Percentiles rank a stretch among this genome's conserved stretches.
Evolutionary conservation across 2,888 invertebrate species (phyloP).

Genomic region (Odontocolon sp.): DNA sequence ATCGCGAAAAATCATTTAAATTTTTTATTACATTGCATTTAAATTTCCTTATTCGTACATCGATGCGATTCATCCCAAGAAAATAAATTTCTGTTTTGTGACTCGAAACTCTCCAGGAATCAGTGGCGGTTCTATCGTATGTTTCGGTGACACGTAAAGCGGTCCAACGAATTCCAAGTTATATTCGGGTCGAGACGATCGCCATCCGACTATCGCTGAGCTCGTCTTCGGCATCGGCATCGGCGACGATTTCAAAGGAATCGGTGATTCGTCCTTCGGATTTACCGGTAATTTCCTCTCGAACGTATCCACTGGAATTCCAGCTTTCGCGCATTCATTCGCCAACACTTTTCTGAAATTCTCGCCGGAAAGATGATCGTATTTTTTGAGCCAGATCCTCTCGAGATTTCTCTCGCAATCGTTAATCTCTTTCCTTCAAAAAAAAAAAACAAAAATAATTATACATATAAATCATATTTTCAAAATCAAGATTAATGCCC

Average conservation of each 20-base stretch:
- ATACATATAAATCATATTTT: neutral
- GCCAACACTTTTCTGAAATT: conserved; percentile 70
- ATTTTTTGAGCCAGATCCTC: conserved; percentile 68
- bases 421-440: conserved; percentile 71
- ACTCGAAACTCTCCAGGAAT: conserved; percentile 65
- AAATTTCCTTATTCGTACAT: neutral
- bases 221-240: conserved; percentile 70
- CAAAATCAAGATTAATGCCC: neutral
- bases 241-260: conserved; percentile 68
- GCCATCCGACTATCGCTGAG: conserved; percentile 81
- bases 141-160: conserved; percentile 80
- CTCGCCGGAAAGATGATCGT: conserved; percentile 67
- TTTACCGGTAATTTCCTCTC: conserved; percentile 62
- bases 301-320: conserved; percentile 67
- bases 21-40: no score
- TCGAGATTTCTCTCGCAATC: conserved; percentile 65
- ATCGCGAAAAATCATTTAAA: no score
- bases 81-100: conserved; percentile 71
- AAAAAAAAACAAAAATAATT: conserved; percentile 5
- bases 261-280: conserved; percentile 63
- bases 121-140: conserved; percentile 77
- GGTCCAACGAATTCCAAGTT: conserved; percentile 80
- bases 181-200: conserved; percentile 77
- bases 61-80: conserved; percentile 64
- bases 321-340: conserved; percentile 70